Evolutionary conservation across 2,113 vertebrate genomes (phyloP), one percentile per base, ranked within the genome.

Genomic region (Gymnorhina tibicen): DNA sequence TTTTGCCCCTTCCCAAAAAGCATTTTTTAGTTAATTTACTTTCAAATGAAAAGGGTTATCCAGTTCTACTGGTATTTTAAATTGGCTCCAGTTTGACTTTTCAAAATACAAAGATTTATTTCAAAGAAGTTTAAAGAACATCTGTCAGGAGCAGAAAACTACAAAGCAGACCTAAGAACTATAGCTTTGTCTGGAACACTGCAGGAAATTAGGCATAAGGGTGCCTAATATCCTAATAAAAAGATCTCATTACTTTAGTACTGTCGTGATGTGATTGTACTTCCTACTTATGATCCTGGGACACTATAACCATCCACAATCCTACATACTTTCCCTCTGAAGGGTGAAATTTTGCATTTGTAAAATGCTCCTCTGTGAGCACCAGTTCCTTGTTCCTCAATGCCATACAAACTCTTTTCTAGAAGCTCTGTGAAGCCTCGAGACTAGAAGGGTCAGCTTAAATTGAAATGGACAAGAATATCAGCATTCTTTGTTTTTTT

Each of bases 201-300:
- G 24, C 2, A 47, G 26, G 18, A 55, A n/a, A 73, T 28, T 23
- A 47, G 16, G 27, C 32, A 41, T 75, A 87, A 67, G 16, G 42
- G 18, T 59, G 14, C 49, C 35, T 77, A 47, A 56, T 20, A 5
- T n/a, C 12, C 50, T 59, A 73, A 68, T 24, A 56, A 60, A 78
- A 78, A 70, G 5, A 60, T 47, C 18, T 39, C 22, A 9, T 62
- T 64, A 60, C 11, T 60, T 75, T 15, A 56, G 37, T 33, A 62
- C 21, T 39, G 6, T 33, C 77, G 10, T 22, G 23, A 55, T 67
- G 6, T 46, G 47, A 37, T 73, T 0, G 0, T 55, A 72, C 6
- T 41, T 74, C 28, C 41, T 89, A 10, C 13, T 78, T 64, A 32
- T 13, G 10, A 56, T 33, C 8, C 27, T 42, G 13, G 23, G 35